A percentile compares a stretch with the other conserved stretches of the same genome.
phyloP scores from a whole-genome alignment of 2,888 invertebrate genomes.

The Sinhomidia bicolor region DNA sequence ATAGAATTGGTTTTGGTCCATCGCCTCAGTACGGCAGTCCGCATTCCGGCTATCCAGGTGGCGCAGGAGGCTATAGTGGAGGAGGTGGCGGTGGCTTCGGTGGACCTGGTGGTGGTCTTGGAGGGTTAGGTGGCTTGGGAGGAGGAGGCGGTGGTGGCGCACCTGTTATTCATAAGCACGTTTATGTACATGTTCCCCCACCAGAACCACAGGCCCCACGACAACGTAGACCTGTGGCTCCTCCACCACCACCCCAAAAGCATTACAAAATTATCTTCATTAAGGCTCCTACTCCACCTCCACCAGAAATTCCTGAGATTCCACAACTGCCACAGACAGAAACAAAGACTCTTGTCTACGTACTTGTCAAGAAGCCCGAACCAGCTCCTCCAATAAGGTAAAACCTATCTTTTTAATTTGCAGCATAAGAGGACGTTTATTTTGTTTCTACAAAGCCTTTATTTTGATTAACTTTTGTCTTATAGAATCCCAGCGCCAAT shows the following conservation, averaged over 20 bases:
- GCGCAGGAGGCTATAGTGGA: conserved; percentile 43
- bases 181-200: conserved; percentile 93
- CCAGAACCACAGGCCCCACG: conserved; percentile 88
- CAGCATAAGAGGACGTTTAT: background rate
- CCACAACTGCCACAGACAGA: conserved; percentile 78
- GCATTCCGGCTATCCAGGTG: conserved; percentile 52
- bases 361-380: conserved; percentile 93
- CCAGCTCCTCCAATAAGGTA: conserved; percentile 88
- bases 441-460: too few species aligned
- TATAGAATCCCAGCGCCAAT: conserved; percentile 85
- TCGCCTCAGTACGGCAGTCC: conserved; percentile 59
- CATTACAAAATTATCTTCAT: conserved; percentile 94
- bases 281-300: conserved; percentile 83
- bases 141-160: conserved; percentile 85
- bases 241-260: conserved; percentile 84
- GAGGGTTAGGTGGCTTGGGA: conserved; percentile 35
- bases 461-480: background rate
- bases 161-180: conserved; percentile 85
- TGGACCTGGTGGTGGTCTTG: conserved; percentile 38
- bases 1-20: conserved; percentile 68
- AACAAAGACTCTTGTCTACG: conserved; percentile 84
- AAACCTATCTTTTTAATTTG: too few species aligned
- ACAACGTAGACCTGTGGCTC: conserved; percentile 86
- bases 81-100: conserved; percentile 53
- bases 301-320: conserved; percentile 80